Evolutionary conservation across 2,113 vertebrate genomes (phyloP).

Genomic region (Gopherus evgoodei): DNA sequence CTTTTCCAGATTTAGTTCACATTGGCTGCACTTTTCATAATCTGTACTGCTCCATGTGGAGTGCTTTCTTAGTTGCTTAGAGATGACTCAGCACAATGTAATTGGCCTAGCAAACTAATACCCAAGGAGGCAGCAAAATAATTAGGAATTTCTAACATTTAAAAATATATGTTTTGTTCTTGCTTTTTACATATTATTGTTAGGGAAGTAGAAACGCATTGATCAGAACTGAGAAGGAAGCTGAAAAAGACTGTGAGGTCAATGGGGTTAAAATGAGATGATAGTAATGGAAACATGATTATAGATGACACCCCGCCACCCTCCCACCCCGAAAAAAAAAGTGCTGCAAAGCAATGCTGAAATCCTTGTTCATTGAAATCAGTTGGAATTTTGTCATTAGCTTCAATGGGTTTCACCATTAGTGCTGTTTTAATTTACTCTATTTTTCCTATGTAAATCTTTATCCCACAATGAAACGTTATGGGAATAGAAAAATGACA

Average conservation of each 20-base stretch:
- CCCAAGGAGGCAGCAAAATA: not conserved
- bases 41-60: not conserved
- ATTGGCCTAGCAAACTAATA: not conserved
- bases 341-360: not conserved
- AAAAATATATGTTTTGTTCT: not conserved
- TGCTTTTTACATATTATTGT: not conserved
- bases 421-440: not conserved
- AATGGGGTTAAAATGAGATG: not conserved
- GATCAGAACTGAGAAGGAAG: not conserved
- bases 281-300: slow-evolving; percentile 9
- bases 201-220: not conserved
- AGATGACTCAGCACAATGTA: not conserved
- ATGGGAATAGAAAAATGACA: not conserved
- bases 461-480: not conserved
- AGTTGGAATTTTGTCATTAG: not conserved
- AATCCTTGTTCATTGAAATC: not conserved
- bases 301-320: not conserved
- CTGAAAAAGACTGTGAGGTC: slow-evolving; percentile 1
- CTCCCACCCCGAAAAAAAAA: not conserved
- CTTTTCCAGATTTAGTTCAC: not conserved
- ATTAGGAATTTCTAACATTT: not conserved
- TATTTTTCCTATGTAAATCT: not conserved
- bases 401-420: not conserved
- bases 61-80: not conserved
- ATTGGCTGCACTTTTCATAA: not conserved